Base-by-base conservation (phyloP, 2,888 invertebrate genomes). In the Drosophila subsilvestris region DNA sequence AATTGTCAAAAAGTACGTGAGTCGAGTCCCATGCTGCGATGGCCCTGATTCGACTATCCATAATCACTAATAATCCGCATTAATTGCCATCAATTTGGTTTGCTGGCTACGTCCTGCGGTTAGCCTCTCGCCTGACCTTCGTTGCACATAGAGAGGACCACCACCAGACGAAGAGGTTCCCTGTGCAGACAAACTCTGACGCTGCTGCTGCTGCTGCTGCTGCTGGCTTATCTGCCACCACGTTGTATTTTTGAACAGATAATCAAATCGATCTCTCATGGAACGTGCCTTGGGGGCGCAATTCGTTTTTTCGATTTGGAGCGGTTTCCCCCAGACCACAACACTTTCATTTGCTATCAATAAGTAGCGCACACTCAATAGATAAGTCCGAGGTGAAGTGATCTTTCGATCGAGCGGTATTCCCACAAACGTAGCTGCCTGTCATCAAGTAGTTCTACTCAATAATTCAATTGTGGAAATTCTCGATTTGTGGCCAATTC, bases 1-100 rank as follows among this genome's bases (percentile, higher is more conserved):
- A 78, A 84, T 78, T 86, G 78, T 69, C 57, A 49, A 66, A 72
- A 68, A 75, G 71, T 61, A 7, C 42, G 5, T 12, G n/a, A 37
- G 18, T 14, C 7, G 4, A 22, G 18, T 4, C n/a, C 7, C 10
- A 47, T 20, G 42, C 47, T 27, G n/a, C 48, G 10, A 29, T 2
- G 45, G 25, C 63, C 47, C 25, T 65, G 20, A 17, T 43, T 10
- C 51, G 12, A 37, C 18, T 37, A 3, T 56, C 73, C 71, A 80
- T 78, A 71, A 89, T 85, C 76, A 66, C 66, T 75, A 77, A 81
- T 87, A 76, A 87, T 76, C 76, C 66, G 71, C 78, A 78, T 85
- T 81, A 85, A 89, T 85, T 76, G 82, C 68, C 80, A 74, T 75
- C 78, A 76, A 81, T 81, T 73, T 58, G 57, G 44, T 57, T 37